Base-by-base conservation (phyloP, 92 coral and sea anemone species). In the Metridium senile region DNA sequence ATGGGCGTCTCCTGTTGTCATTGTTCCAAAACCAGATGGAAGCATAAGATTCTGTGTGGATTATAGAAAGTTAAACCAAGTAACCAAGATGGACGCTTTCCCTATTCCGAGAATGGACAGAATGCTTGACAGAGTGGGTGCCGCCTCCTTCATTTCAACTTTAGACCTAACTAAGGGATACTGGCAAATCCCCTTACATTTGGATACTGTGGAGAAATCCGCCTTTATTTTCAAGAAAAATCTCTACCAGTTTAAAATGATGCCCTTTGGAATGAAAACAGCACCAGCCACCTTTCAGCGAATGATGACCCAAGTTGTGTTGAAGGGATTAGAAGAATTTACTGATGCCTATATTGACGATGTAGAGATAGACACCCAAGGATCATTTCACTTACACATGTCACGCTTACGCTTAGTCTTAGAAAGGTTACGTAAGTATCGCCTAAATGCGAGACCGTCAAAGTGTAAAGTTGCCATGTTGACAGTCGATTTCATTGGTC, bases 131-230 rank as follows among this genome's bases (percentile, higher is more conserved):
- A 19, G 79, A 84, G 71, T 85, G 16, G 75, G 78, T 26, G 62
- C 75, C 26, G 85, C 85, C 18, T 74, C 58, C 34, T 79, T 19
- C 62, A 80, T 85, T 0, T 49, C 89, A 1, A 80, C 82, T 9
- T 20, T 80, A 13, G 89, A 79, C 66, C 28, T 85, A 19, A 85
- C 77, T 11, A 80, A 85, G 49, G 85, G 89, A 28, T 85, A 79
- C 28, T 85, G 82, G 81, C 85, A 85, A 61, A 72, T 85, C 57
- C 82, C n/a, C n/a, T n/a, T n/a, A n/a, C n/a, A n/a, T n/a, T n/a
- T n/a, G n/a, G n/a, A n/a, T n/a, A n/a, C n/a, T n/a, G n/a, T n/a
- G n/a, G n/a, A n/a, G n/a, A n/a, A n/a, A n/a, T n/a, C n/a, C n/a
- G n/a, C n/a, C n/a, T n/a, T n/a, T n/a, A n/a, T n/a, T n/a, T n/a